Conservation (phyloP, 92 coral and sea anemone genomes). For the Heliopora coerulea region DNA sequence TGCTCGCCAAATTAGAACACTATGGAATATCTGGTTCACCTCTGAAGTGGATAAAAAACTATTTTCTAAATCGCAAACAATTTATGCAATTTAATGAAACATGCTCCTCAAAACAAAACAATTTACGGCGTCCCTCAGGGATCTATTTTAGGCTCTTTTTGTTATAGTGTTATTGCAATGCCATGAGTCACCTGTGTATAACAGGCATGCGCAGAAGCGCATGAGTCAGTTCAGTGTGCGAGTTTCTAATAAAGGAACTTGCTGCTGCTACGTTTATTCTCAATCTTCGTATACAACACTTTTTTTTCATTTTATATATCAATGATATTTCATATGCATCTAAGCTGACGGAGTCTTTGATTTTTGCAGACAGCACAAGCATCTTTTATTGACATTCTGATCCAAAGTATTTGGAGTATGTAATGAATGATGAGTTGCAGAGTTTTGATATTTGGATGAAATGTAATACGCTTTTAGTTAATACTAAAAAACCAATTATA, state of each 20-base stretch:
- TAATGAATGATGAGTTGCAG: constrained; percentile 9
- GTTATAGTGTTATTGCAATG: too few relatives aligned
- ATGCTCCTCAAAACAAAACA: constrained; percentile 26
- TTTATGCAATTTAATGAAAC: constrained; percentile 43
- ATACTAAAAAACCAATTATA: constrained; percentile 16
- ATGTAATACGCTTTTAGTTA: constrained; percentile 16
- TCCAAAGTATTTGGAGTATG: constrained; percentile 14
- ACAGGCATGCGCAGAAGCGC: too few relatives aligned
- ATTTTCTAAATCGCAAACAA: constrained; percentile 47
- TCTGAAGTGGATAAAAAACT: constrained; percentile 47
- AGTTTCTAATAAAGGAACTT: too few relatives aligned
- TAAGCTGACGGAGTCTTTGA: constrained; percentile 14
- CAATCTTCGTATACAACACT: too few relatives aligned
- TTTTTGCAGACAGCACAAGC: constrained; percentile 49
- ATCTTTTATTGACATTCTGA: constrained; percentile 44
- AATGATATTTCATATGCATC: constrained; percentile 32
- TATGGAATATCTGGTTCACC: constrained; percentile 42
- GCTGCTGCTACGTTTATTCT: too few relatives aligned
- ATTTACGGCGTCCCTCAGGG: constrained; percentile 44
- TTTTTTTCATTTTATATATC: not conserved
- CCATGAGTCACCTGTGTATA: too few relatives aligned
- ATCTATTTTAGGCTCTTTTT: constrained; percentile 43
- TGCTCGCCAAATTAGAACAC: constrained; percentile 29
- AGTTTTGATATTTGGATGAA: constrained; percentile 9
- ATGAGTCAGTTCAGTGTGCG: too few relatives aligned